phyloP scores from a whole-genome alignment of 2,113 vertebrate genomes.

The Archilochus colubris region DNA sequence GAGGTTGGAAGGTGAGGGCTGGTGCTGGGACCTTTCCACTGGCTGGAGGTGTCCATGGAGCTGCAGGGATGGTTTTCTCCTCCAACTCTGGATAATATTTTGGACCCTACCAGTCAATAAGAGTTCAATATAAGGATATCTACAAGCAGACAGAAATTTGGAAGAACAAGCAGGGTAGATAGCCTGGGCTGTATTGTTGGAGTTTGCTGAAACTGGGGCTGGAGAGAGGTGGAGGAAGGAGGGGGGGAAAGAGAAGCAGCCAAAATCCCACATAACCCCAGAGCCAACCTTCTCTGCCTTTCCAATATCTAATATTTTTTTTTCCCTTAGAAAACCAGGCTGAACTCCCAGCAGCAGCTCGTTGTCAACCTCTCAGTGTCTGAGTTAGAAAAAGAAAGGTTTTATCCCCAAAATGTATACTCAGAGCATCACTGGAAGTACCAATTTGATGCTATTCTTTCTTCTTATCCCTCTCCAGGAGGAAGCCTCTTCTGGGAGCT shows the following conservation, averaged over 20 bases:
- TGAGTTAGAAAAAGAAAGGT: not conserved
- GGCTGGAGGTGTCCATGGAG: not conserved
- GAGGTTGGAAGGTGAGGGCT: not conserved
- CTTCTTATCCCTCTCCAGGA: not conserved
- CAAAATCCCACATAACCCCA: constrained; percentile 15
- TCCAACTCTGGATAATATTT: not conserved
- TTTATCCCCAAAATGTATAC: not conserved
- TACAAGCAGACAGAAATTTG: not conserved
- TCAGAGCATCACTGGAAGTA: not conserved
- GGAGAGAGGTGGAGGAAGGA: not conserved
- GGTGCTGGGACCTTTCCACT: not conserved
- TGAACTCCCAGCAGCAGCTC: not conserved
- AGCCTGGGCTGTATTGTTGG: not conserved
- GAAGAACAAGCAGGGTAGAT: not conserved
- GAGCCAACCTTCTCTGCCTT: not conserved
- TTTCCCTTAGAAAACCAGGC: constrained; percentile 45
- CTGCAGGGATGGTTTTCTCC: not conserved
- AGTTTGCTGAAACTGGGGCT: not conserved
- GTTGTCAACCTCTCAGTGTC: not conserved
- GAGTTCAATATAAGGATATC: not conserved
- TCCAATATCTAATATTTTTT: not conserved
- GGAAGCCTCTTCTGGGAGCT: not conserved
- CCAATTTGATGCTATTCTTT: fast-evolving
- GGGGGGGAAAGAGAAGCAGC: not conserved
- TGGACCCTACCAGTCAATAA: not conserved